A percentile compares a stretch with the other conserved stretches of the same genome.
phyloP scores from a whole-genome alignment of 2,113 vertebrate species.

The Dolichallabes microphthalmus region DNA sequence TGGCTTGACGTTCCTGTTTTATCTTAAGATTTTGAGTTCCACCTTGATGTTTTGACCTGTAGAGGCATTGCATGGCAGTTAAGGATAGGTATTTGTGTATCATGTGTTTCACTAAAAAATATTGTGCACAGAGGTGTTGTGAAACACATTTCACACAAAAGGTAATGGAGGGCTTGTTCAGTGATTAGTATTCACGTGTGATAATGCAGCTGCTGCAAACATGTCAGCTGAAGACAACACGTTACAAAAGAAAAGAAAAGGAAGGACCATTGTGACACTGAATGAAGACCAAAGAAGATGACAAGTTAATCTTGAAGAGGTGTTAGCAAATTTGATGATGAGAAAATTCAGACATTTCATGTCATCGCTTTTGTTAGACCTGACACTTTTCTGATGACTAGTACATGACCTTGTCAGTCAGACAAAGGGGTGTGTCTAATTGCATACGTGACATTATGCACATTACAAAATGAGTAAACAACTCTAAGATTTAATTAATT shows the following conservation, averaged over 20 bases:
- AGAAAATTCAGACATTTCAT: not conserved
- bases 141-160: slow-evolving; percentile 1
- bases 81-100: not conserved
- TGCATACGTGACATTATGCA: not conserved
- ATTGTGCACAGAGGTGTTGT: not conserved
- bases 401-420: not conserved
- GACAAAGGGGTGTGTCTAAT: not conserved
- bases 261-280: not conserved
- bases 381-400: not conserved
- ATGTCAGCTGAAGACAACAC: slow-evolving; percentile 13
- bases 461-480: not conserved
- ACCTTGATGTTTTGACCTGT: not conserved
- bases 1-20: not conserved
- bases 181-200: not conserved
- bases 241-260: not conserved
- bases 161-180: not conserved
- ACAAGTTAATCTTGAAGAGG: slow-evolving; percentile 2
- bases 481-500: not conserved
- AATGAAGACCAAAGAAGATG: slow-evolving; percentile 1
- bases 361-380: slow-evolving; percentile 8
- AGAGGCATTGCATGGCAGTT: not conserved
- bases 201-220: slow-evolving; percentile 1
- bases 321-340: not conserved
- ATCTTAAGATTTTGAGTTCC: slow-evolving; percentile 5
- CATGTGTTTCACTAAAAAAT: not conserved